phyloP scores from a whole-genome alignment of 37 sponge, comb jelly and placozoan species.

The Aplysina aerophoba region DNA sequence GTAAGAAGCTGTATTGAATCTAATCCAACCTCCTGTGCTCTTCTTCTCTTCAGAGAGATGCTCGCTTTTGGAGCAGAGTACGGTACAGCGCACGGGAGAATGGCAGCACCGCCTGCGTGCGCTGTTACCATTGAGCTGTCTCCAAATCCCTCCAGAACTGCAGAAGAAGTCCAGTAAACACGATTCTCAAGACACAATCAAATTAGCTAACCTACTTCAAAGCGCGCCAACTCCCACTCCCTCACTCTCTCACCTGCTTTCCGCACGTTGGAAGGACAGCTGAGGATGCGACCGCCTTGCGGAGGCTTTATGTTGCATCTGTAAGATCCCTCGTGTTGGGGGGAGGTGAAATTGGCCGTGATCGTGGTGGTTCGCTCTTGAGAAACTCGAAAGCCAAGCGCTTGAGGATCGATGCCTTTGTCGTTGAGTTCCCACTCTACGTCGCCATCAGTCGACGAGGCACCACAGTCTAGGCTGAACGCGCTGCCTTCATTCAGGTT shows the following conservation, averaged over 20 bases:
- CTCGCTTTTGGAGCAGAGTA: not conserved
- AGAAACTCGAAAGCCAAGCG: not conserved
- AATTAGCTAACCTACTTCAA: too few species aligned
- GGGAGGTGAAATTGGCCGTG: not conserved
- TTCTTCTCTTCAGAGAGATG: not conserved
- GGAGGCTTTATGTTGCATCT: not conserved
- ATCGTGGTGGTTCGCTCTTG: too few species aligned
- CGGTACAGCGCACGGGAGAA: slow-evolving; percentile 18
- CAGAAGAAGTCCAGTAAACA: too few species aligned
- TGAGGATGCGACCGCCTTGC: not conserved
- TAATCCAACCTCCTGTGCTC: not conserved
- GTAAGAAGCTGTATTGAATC: too few species aligned
- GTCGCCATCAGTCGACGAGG: not conserved
- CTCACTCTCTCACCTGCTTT: slow-evolving; percentile 2
- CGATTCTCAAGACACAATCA: too few species aligned
- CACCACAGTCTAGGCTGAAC: not conserved
- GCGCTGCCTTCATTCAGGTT: not conserved
- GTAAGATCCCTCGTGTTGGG: not conserved
- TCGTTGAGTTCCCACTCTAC: not conserved
- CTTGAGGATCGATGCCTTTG: not conserved
- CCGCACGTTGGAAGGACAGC: not conserved
- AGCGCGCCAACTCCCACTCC: not conserved
- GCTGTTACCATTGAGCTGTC: too few species aligned
- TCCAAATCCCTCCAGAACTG: too few species aligned
- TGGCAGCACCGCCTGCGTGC: not conserved